Evolutionary conservation across 2,888 invertebrate species (phyloP).

Genomic region (Axea sp.): DNA sequence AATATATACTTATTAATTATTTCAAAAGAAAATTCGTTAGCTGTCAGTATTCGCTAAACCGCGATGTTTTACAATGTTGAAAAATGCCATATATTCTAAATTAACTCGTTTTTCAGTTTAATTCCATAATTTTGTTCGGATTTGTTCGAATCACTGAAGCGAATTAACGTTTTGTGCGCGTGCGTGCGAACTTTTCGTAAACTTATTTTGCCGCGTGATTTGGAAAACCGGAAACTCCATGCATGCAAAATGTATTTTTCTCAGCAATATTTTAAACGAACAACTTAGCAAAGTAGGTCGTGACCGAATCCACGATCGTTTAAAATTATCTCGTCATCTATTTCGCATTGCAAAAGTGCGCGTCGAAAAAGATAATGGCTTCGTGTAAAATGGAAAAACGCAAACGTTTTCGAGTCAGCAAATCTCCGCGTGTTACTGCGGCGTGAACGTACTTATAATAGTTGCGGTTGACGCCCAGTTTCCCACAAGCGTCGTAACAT

Average conservation of each 20-base stretch:
- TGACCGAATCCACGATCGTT: conserved; percentile 23
- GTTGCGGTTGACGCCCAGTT: conserved; percentile 58
- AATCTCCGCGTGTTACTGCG: conserved; percentile 32
- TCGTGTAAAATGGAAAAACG: conserved; percentile 41
- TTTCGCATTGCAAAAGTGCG: conserved; percentile 40
- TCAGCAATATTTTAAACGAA: neutral
- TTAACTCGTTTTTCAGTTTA: no score
- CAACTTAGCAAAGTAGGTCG: conserved; percentile 24
- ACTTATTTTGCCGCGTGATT: no score
- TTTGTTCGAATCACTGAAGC: no score
- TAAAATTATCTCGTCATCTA: conserved; percentile 47
- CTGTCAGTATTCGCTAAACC: no score
- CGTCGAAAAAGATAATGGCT: conserved; percentile 43
- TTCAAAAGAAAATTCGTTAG: no score
- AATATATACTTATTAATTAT: no score
- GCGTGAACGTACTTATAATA: conserved; percentile 57
- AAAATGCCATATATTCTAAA: no score
- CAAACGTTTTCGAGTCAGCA: conserved; percentile 48
- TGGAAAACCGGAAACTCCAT: no score
- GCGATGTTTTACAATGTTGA: no score
- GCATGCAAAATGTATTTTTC: neutral
- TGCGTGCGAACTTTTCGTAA: no score
- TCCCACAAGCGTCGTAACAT: conserved; percentile 53
- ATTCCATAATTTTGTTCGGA: no score
- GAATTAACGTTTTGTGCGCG: no score